These are phyloP conservation scores for Megaceryle torquata DNA, from an alignment of 2,113 vertebrate species.

Conservation along the genomic window DNA sequence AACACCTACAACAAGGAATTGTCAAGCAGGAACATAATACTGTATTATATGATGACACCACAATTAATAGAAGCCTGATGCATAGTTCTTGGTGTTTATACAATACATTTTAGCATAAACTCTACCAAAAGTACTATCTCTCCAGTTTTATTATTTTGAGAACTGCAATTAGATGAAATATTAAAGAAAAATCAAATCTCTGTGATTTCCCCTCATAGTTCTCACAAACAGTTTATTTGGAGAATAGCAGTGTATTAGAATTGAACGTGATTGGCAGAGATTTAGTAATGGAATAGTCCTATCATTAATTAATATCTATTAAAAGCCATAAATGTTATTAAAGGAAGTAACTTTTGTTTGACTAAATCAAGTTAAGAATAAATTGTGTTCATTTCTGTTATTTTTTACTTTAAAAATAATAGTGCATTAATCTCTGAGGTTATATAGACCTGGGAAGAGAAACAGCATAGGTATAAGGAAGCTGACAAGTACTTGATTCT, in stretches of 20 bases:
- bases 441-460: not conserved
- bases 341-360: not conserved
- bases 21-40: not conserved
- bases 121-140: not conserved
- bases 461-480: not conserved
- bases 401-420: not conserved
- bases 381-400: not conserved
- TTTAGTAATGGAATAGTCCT: not conserved
- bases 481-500: not conserved
- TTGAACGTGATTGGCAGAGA: not conserved
- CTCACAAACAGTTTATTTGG: not conserved
- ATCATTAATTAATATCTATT: not conserved
- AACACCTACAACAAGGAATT: not conserved
- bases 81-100: not conserved
- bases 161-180: not conserved
- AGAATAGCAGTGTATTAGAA: not conserved
- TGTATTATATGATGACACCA: not conserved
- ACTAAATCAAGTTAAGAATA: not conserved
- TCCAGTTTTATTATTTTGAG: not conserved
- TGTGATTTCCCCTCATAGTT: not conserved
- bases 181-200: not conserved
- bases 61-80: not conserved
- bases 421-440: not conserved
- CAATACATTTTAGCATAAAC: not conserved
- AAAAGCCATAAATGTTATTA: not conserved